Percentiles rank a stretch among this genome's conserved stretches.
Evolutionary conservation across 2,888 invertebrate species (phyloP).

Genomic region (Megastigmus dorsalis): DNA sequence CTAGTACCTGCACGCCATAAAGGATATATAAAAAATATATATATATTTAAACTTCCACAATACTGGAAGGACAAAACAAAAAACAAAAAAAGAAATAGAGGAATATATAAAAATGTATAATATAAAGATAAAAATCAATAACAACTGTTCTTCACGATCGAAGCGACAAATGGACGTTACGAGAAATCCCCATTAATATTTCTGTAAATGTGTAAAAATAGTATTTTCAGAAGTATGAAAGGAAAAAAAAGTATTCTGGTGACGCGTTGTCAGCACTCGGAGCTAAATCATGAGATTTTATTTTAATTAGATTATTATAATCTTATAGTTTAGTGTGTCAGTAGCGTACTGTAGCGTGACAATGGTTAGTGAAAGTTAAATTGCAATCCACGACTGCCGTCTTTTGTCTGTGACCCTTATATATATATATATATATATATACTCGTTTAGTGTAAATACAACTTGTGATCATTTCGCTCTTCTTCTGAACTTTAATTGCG

Average conservation of each 20-base stretch:
- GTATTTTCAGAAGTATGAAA: constrained; percentile 7
- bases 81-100: constrained; percentile 36
- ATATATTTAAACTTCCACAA: constrained; percentile 33
- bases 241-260: neutral
- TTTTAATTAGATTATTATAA: constrained; percentile 1
- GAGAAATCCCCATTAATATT: constrained; percentile 12
- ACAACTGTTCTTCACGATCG: constrained; percentile 35
- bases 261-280: constrained; percentile 1
- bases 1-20: constrained; percentile 46
- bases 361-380: neutral
- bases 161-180: constrained; percentile 38
- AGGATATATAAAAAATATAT: constrained; percentile 20
- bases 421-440: no score
- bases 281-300: constrained; percentile 5
- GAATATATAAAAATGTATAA: constrained; percentile 39
- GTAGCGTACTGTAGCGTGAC: constrained; percentile 9
- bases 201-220: constrained; percentile 44
- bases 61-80: constrained; percentile 26
- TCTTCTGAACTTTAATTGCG: constrained; percentile 2
- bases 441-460: constrained; percentile 29
- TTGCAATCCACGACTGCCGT: constrained; percentile 23
- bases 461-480: neutral
- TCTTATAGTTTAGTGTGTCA: neutral
- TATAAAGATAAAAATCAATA: no score
- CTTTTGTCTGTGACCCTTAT: constrained; percentile 34